Base-by-base conservation (phyloP, 2,888 invertebrate species). In the Lasioglossum vierecki region DNA sequence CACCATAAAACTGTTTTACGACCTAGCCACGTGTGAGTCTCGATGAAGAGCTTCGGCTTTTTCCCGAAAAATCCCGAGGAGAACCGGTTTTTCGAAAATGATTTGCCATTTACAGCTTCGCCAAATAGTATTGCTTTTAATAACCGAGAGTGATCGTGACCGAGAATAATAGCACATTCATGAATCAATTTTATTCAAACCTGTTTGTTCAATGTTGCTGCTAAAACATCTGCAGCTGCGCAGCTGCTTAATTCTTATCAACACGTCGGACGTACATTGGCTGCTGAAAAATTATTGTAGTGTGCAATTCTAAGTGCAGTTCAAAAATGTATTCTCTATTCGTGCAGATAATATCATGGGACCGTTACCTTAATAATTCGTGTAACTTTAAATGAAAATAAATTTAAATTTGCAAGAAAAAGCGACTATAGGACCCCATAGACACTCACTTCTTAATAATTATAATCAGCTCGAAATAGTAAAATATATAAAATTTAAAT, bases 1-100 rank as follows among this genome's bases (percentile, higher is more conserved):
- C 76, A 53, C 76, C 76, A 70, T 83, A 86, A 86, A 87, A 83
- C 76, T 9, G 53, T 79, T 87, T 83, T 78, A 87, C 79, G 85
- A 77, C 35, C 49, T 22, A 4, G 63, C 53, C 66, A 68, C 75
- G 44, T 57, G 30, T 66, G 35, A 39, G 22, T 35, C 71, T 22
- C 63, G 22, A 80, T 35, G 41, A 49, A 72, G 71, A 60, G 49
- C 26, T 60, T 53, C 53, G 41, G 11, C 39, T 41, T 39, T 18
- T 22, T 22, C 11, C 11, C 3, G 1, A 39, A 68, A 68, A 68
- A 68, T 39, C 9, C 4, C 11, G 39, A 41, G 68, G 22, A 41
- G 35, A 68, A 39, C 22, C 22, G n/a, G 22, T 53, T 53, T 46
- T 22, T 53, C 53, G 9, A 53, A 22, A 53, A 9, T 22, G 53